Evolutionary conservation across 1,140 invertebrate species (phyloP), one percentile per base, ranked within the genome.

Genomic region (Drosophila baimaii): DNA sequence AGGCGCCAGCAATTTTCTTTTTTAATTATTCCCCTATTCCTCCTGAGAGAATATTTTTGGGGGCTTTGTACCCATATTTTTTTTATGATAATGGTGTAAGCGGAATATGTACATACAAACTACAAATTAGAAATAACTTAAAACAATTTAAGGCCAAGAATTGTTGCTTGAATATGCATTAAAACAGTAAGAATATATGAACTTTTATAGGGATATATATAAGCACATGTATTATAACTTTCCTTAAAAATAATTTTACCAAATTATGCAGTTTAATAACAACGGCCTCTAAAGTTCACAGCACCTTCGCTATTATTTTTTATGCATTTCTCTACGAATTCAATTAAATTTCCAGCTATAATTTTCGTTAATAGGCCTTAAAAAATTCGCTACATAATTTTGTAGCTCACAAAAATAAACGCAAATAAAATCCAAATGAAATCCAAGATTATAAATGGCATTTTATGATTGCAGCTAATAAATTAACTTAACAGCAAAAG

Each of bases 401-500:
- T 15, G 25, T 10, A 21, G 13, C 33, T 64, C 7, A 21, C 17
- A 43, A 27, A 46, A 65, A 46, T 27, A 10, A 55, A 29, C 31
- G 15, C 31, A 72, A 73, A 37, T 35, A 37, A 65, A 76, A 27
- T 21, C 27, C 37, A 61, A 43, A 64, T 85, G 58, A 65, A 80
- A 47, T n/a, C 13, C 19, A 56, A 62, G 66, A 88, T 69, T 43
- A 54, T 58, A 71, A 65, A 65, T 52, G 65, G 61, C 51, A 79
- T 82, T 82, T 72, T 82, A 82, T 86, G 79, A 63, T 51, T 79
- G 59, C 23, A 25, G 68, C 49, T 46, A 65, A 88, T 89, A 89
- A 88, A 88, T 89, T 73, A 89, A 17, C 17, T 51, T 35, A 35
- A 51, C 59, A 74, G 83, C 80, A 89, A 88, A 88, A 89, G 84